Conservation (phyloP, 1,140 invertebrate genomes). For the Amyelois transitella region DNA sequence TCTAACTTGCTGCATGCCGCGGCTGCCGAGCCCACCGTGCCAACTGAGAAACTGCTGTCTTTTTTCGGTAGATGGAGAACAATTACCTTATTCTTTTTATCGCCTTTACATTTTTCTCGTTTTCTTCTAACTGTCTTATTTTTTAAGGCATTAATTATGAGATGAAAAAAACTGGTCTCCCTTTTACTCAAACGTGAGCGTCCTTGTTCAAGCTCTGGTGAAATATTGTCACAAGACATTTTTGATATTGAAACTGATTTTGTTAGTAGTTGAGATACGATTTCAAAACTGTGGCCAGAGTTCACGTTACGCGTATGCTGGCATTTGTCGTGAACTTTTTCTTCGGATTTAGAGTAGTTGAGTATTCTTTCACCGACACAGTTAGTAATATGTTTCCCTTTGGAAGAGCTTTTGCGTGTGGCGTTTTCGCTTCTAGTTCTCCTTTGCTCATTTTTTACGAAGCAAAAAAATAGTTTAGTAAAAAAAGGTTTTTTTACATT, state of each 20-base stretch:
- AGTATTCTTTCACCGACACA: neutral
- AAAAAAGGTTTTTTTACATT: slow-evolving; percentile 7
- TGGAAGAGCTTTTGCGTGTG: too few species aligned
- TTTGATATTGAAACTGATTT: slow-evolving; percentile 24
- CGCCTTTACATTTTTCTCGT: slow-evolving; percentile 6
- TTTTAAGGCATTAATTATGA: slow-evolving; percentile 20
- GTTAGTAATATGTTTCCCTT: neutral
- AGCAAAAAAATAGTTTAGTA: slow-evolving; percentile 13
- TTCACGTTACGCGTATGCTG: neutral
- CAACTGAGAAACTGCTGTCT: slow-evolving; percentile 14
- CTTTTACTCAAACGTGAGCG: slow-evolving; percentile 6
- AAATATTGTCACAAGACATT: too few species aligned
- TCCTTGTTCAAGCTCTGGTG: neutral
- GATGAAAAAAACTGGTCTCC: slow-evolving; percentile 11
- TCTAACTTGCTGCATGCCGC: slow-evolving; percentile 5
- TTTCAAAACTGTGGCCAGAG: slow-evolving; percentile 14
- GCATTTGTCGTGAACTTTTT: neutral
- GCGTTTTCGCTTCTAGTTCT: neutral
- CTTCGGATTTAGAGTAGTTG: neutral
- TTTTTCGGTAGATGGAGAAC: slow-evolving; percentile 23
- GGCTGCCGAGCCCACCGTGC: slow-evolving; percentile 6
- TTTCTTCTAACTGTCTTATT: slow-evolving; percentile 23
- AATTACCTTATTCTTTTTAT: slow-evolving; percentile 21
- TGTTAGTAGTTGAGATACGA: slow-evolving; percentile 26
- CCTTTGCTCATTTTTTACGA: neutral